These are phyloP conservation scores for Nasonia vitripennis DNA, from an alignment of 1,140 invertebrate genomes.

Conservation along the genomic window DNA sequence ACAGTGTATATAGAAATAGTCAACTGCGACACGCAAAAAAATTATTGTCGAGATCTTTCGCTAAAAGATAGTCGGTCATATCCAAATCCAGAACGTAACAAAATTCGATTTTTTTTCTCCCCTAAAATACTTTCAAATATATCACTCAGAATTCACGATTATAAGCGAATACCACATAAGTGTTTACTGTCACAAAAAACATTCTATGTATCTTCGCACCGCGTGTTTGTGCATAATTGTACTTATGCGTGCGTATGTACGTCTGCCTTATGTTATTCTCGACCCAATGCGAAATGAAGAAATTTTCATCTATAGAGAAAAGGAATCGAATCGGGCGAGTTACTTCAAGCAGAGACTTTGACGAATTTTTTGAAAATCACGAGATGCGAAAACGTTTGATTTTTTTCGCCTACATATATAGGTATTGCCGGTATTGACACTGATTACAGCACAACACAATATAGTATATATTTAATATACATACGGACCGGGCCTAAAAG, in stretches of 20 bases:
- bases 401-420: neutral
- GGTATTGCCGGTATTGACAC: slow-evolving; percentile 59
- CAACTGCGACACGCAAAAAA: slow-evolving; percentile 4
- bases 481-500: slow-evolving; percentile 51
- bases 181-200: slow-evolving; percentile 20
- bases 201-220: neutral
- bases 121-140: slow-evolving; percentile 24
- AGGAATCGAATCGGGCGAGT: neutral
- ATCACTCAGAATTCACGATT: neutral
- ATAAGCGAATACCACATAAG: neutral
- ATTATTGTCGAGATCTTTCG: slow-evolving; percentile 39
- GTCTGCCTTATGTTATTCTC: neutral
- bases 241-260: neutral
- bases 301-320: neutral
- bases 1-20: slow-evolving; percentile 41
- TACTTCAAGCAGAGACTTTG: slow-evolving; percentile 37
- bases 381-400: slow-evolving; percentile 44
- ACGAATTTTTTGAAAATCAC: slow-evolving; percentile 41
- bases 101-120: neutral
- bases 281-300: neutral
- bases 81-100: neutral
- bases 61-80: neutral
- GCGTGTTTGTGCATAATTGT: neutral
- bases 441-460: slow-evolving; percentile 58
- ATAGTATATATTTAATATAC: slow-evolving; percentile 3